Evolutionary conservation across 2,888 invertebrate species (phyloP).

Genomic region (Thymelicus lineola): DNA sequence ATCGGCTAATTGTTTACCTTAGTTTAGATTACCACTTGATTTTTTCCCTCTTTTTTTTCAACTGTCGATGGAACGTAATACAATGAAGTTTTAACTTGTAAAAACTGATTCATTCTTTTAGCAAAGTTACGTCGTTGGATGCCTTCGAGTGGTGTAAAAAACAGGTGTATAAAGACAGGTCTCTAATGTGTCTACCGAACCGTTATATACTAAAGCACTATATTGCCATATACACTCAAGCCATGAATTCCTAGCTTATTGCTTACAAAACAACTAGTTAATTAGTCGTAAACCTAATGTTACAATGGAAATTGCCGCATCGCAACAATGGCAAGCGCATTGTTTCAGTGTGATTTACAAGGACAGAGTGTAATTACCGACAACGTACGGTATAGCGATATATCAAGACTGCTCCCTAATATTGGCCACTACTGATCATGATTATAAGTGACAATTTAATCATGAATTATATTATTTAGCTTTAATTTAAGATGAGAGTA

Average conservation of each 20-base stretch:
- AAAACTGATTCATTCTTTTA: too few species aligned
- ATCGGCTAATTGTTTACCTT: too few species aligned
- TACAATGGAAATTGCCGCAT: conserved; percentile 19
- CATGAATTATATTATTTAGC: background rate
- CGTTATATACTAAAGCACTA: too few species aligned
- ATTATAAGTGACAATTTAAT: background rate
- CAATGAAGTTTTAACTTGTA: too few species aligned
- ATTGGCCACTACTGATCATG: conserved; percentile 4
- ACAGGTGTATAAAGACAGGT: too few species aligned
- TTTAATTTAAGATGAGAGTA: too few species aligned
- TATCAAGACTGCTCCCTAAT: conserved; percentile 18
- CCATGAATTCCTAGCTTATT: background rate
- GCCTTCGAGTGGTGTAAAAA: too few species aligned
- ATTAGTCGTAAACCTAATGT: conserved; percentile 15
- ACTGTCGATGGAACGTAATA: too few species aligned
- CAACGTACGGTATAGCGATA: conserved; percentile 17
- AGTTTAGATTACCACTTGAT: too few species aligned
- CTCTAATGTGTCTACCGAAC: too few species aligned
- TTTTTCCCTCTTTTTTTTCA: too few species aligned
- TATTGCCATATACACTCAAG: background rate
- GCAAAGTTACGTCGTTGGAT: too few species aligned
- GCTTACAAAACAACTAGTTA: conserved; percentile 13
- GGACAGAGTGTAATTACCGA: conserved; percentile 32
- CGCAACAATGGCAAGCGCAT: conserved; percentile 19
- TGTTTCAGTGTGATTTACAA: conserved; percentile 33